Percentiles rank a stretch among this genome's conserved stretches.
Evolutionary conservation across 2,797 vertebrate genomes (phyloP).

Genomic region (Sebastes baramenuke): DNA sequence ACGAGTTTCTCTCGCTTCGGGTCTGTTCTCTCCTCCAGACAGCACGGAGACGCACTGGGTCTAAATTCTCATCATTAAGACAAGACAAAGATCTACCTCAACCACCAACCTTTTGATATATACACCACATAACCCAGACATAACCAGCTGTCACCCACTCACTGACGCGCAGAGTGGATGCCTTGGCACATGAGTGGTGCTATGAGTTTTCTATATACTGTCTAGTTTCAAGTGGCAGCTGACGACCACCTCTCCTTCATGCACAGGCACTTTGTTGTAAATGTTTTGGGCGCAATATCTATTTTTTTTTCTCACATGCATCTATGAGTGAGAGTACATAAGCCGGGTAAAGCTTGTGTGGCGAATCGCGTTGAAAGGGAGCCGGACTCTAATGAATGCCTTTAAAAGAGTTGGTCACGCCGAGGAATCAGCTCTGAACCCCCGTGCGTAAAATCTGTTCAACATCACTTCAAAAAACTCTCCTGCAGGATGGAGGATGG

Average conservation of each 20-base stretch:
- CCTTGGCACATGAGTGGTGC: not conserved
- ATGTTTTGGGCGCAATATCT: slow-evolving; percentile 23
- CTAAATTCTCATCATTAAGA: slow-evolving; percentile 29
- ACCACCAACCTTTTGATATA: not conserved
- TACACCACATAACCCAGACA: not conserved
- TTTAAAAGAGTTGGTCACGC: slow-evolving; percentile 91
- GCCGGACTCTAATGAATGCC: slow-evolving; percentile 91
- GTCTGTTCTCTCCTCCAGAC: slow-evolving; percentile 60
- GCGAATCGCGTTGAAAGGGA: slow-evolving; percentile 89
- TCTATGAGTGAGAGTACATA: slow-evolving; percentile 58
- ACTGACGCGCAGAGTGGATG: slow-evolving; percentile 19
- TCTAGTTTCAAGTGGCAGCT: slow-evolving; percentile 45
- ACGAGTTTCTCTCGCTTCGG: slow-evolving; percentile 43
- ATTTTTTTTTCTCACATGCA: slow-evolving; percentile 77
- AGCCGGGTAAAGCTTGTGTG: slow-evolving; percentile 84
- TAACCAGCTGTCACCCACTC: slow-evolving; percentile 30
- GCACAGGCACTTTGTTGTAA: slow-evolving; percentile 30
- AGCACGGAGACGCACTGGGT: slow-evolving; percentile 31
- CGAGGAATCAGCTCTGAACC: slow-evolving; percentile 86
- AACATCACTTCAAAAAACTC: slow-evolving; percentile 85
- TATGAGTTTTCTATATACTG: not conserved
- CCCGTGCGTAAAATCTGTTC: slow-evolving; percentile 88
- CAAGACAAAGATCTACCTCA: slow-evolving; percentile 1
- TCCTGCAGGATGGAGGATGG: slow-evolving; percentile 59
- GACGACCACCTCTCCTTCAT: not conserved